A percentile compares a stretch with the other conserved stretches of the same genome.
phyloP scores from a whole-genome alignment of 2,797 vertebrate species.

The Saxicola maurus region DNA sequence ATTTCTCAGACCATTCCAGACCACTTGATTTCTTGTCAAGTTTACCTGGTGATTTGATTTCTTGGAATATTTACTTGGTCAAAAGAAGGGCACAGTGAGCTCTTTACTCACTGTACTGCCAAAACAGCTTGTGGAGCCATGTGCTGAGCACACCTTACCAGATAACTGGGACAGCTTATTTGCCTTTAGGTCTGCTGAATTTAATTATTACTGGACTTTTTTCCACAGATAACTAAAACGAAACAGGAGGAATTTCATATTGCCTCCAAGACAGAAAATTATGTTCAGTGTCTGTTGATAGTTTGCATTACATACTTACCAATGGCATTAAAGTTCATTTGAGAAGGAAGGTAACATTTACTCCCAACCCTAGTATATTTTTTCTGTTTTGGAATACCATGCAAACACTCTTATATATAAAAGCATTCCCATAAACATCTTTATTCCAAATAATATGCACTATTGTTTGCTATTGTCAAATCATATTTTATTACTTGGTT shows the following conservation, averaged over 20 bases:
- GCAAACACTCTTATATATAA: neutral
- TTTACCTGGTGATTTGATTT: slow-evolving; percentile 6
- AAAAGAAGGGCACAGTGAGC: neutral
- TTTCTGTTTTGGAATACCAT: neutral
- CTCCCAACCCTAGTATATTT: neutral
- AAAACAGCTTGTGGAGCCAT: neutral
- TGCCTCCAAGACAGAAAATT: neutral
- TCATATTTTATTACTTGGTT: neutral
- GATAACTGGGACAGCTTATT: neutral
- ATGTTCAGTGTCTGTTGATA: neutral
- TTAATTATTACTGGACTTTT: neutral
- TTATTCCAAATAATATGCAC: neutral
- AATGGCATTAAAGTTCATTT: neutral
- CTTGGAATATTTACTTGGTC: neutral
- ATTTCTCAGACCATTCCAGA: neutral
- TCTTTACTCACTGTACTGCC: neutral
- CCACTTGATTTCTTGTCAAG: slow-evolving; percentile 21
- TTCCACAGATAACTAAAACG: neutral
- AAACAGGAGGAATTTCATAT: neutral
- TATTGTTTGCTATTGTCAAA: neutral
- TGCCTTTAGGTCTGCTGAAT: neutral
- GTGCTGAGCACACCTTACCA: neutral
- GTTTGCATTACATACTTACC: neutral
- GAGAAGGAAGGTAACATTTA: neutral
- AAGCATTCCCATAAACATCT: neutral